These are phyloP conservation scores for Tetanocera ferruginea DNA, from an alignment of 2,888 invertebrate genomes.

Conservation along the genomic window DNA sequence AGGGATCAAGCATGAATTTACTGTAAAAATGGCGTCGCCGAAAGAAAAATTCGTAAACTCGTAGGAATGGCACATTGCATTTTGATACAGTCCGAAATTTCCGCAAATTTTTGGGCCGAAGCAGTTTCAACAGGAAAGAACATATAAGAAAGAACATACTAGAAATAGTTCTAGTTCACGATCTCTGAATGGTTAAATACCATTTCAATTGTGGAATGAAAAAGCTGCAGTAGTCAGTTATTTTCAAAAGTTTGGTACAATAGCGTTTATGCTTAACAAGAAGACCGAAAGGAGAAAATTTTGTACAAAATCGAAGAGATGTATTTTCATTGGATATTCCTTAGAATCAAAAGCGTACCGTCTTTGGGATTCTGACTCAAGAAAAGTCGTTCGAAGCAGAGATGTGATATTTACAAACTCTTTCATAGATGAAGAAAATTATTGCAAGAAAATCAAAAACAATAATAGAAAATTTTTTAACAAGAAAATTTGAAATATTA, in stretches of 20 bases:
- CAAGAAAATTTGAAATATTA: no score
- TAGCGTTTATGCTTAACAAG: constrained; percentile 23
- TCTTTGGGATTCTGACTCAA: constrained; percentile 5
- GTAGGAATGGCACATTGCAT: no score
- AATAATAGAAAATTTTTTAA: no score
- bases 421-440: constrained; percentile 7
- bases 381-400: constrained; percentile 13
- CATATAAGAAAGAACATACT: no score
- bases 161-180: constrained; percentile 51
- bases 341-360: constrained; percentile 16
- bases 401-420: constrained; percentile 28
- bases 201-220: constrained; percentile 41
- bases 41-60: no score
- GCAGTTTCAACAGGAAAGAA: constrained; percentile 55
- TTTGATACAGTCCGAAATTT: constrained; percentile 52
- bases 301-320: constrained; percentile 8
- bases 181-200: constrained; percentile 39
- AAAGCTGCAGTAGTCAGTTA: constrained; percentile 41
- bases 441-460: no score
- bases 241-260: constrained; percentile 35
- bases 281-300: constrained; percentile 12
- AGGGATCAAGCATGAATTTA: constrained; percentile 52
- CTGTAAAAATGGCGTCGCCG: constrained; percentile 52
- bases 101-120: constrained; percentile 55
- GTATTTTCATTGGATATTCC: constrained; percentile 21